Conservation (phyloP, 2,888 invertebrate genomes). For the Agrotis exclamationis region DNA sequence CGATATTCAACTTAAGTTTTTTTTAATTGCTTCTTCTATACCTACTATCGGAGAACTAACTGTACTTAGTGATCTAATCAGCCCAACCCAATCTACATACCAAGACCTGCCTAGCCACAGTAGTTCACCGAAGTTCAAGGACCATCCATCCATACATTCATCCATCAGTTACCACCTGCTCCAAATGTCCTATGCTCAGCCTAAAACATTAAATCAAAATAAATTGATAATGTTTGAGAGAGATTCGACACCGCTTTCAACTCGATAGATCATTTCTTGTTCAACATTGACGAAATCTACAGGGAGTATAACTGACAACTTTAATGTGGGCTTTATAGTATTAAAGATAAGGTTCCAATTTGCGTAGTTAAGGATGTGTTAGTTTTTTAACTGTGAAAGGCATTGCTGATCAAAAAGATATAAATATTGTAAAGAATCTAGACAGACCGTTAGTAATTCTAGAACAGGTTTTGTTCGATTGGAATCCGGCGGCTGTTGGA, state of each 20-base stretch:
- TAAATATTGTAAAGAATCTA: slow-evolving; percentile 71
- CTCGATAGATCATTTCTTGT: slow-evolving; percentile 62
- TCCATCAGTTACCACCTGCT: slow-evolving; percentile 25
- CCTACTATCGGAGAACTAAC: neutral
- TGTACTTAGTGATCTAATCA: slow-evolving; percentile 4
- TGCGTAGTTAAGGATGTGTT: neutral
- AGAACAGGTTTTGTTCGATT: slow-evolving; percentile 66
- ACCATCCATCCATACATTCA: neutral
- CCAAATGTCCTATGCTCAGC: slow-evolving; percentile 19
- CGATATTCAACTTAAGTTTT: neutral
- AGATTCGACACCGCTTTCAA: slow-evolving; percentile 63
- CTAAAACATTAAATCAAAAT: slow-evolving; percentile 47
- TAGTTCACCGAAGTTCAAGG: slow-evolving; percentile 16
- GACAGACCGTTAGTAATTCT: slow-evolving; percentile 72
- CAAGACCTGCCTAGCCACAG: neutral
- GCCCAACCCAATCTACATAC: neutral
- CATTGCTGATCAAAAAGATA: slow-evolving; percentile 64
- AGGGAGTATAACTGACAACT: slow-evolving; percentile 10
- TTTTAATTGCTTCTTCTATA: neutral
- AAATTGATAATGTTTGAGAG: slow-evolving; percentile 52
- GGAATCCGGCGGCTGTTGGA: slow-evolving; percentile 63
- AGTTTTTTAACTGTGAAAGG: slow-evolving; percentile 62
- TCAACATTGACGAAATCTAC: slow-evolving; percentile 60
- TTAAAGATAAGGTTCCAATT: slow-evolving; percentile 13
- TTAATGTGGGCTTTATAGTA: neutral